phyloP scores from a whole-genome alignment of 1,140 invertebrate genomes.

The Adoxophyes honmai region DNA sequence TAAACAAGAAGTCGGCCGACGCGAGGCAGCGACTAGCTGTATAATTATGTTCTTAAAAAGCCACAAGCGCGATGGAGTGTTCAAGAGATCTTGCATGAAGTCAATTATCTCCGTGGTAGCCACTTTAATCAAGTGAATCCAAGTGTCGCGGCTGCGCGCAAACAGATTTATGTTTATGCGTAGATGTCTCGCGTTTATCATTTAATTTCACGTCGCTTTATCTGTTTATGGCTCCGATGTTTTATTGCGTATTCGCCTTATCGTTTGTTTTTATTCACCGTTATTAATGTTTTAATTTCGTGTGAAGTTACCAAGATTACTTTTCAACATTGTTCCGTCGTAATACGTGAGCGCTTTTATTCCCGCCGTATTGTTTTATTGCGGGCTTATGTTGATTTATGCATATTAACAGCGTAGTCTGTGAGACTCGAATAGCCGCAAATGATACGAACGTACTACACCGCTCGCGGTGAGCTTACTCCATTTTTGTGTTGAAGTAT shows the following conservation, averaged over 20 bases:
- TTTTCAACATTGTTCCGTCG: constrained; percentile 4
- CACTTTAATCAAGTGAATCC: constrained; percentile 9
- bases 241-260: constrained; percentile 10
- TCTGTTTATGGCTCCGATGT: not conserved
- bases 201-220: constrained; percentile 1
- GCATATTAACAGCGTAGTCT: not conserved
- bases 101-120: constrained; percentile 11
- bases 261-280: constrained; percentile 10
- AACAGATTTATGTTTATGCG: constrained; percentile 5
- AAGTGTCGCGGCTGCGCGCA: constrained; percentile 1
- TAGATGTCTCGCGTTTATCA: constrained; percentile 6
- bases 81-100: constrained; percentile 12
- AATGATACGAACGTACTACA: not conserved
- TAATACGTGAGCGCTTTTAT: not conserved
- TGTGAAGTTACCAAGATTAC: not conserved
- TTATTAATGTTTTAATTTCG: constrained; percentile 8
- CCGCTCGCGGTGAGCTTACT: not conserved
- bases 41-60: constrained; percentile 12
- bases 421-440: not conserved
- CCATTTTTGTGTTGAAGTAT: not conserved
- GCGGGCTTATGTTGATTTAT: not conserved
- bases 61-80: constrained; percentile 4
- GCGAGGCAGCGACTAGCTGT: constrained; percentile 7
- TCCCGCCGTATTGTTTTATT: constrained; percentile 7
- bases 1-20: constrained; percentile 10